Conservation (phyloP, 2,113 vertebrate species). For the Leptobrachium ailaonicum region DNA sequence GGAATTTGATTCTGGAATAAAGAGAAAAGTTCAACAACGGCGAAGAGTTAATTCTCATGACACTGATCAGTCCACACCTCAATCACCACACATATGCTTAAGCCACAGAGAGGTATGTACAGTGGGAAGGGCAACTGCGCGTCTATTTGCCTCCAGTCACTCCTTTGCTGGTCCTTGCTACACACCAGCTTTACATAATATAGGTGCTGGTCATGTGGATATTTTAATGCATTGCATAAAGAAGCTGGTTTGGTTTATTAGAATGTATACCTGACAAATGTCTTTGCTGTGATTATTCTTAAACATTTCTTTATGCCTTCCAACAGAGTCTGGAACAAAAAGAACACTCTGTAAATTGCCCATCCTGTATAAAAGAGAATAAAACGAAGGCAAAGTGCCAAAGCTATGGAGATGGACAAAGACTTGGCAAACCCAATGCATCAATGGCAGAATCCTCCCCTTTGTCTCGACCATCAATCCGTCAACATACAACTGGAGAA, state of each 20-base stretch:
- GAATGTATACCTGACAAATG: neutral
- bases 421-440: constrained; percentile 67
- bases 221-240: too few species aligned
- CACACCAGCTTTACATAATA: too few species aligned
- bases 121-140: too few species aligned
- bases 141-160: too few species aligned
- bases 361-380: constrained; percentile 73
- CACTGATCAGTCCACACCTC: constrained; percentile 52
- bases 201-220: too few species aligned
- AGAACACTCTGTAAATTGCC: constrained; percentile 71
- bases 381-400: constrained; percentile 77
- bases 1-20: constrained; percentile 66
- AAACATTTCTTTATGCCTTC: constrained; percentile 19
- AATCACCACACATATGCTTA: constrained; percentile 69
- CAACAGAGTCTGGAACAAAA: constrained; percentile 68
- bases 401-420: constrained; percentile 73
- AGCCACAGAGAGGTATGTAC: constrained; percentile 69
- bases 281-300: neutral
- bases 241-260: too few species aligned
- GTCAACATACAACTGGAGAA: constrained; percentile 73
- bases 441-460: constrained; percentile 65
- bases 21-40: constrained; percentile 72
- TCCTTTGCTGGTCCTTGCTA: too few species aligned
- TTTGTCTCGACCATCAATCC: constrained; percentile 78
- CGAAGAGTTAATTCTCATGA: constrained; percentile 63